Conservation (phyloP, 2,888 invertebrate species). For the Hirtodrosophila alboralis region DNA sequence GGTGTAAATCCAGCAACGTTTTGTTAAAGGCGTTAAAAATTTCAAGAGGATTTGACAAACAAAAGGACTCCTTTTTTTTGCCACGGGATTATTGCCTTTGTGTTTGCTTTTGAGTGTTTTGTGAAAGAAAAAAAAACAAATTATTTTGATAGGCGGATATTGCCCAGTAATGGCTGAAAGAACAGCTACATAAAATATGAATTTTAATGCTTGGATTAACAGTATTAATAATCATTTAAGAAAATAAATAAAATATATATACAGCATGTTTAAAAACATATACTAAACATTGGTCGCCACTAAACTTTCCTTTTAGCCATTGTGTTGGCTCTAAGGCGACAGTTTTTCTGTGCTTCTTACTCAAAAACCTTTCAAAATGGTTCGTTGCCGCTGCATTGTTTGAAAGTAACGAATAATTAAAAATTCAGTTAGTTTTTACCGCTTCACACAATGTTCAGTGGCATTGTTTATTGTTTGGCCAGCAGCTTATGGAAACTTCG, state of each 20-base stretch:
- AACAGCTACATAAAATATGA: not conserved
- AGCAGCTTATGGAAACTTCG: slow-evolving; percentile 45
- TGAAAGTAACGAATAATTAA: slow-evolving; percentile 65
- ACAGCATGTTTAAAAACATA: not conserved
- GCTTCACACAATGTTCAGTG: slow-evolving; percentile 22
- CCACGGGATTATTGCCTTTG: not conserved
- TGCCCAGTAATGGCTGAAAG: slow-evolving; percentile 13
- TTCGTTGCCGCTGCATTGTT: slow-evolving; percentile 41
- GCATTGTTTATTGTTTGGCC: slow-evolving; percentile 65
- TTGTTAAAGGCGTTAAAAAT: slow-evolving; percentile 32
- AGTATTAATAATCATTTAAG: not conserved
- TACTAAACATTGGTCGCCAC: slow-evolving; percentile 13
- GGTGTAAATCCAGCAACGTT: slow-evolving; percentile 17
- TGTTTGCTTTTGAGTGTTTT: not conserved
- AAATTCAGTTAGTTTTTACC: slow-evolving; percentile 71
- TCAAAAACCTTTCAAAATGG: slow-evolving; percentile 24
- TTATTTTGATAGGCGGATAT: slow-evolving; percentile 14
- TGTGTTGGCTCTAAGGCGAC: slow-evolving; percentile 1
- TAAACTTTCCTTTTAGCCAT: slow-evolving; percentile 7
- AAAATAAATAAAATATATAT: not conserved
- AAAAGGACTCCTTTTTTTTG: slow-evolving; percentile 1
- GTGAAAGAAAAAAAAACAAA: slow-evolving; percentile 22
- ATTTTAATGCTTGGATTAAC: not conserved
- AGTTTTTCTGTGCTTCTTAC: slow-evolving; percentile 8
- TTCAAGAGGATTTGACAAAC: slow-evolving; percentile 15